Base-by-base conservation (phyloP, 2,113 vertebrate species). In the Myiagra hebetior region DNA sequence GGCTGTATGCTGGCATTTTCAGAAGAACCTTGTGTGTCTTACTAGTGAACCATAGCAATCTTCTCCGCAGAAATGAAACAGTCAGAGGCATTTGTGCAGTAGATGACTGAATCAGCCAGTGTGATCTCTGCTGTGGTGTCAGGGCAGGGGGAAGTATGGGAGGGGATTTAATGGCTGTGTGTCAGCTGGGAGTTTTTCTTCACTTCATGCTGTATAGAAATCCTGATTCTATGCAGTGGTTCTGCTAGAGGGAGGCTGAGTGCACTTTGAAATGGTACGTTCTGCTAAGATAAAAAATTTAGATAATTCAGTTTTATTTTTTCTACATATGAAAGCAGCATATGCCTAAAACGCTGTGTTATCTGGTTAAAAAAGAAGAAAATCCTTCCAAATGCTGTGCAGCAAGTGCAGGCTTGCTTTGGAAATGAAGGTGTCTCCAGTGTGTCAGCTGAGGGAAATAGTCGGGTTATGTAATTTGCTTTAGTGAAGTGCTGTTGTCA, bases 401-500 rank as follows among this genome's bases (percentile, higher is more conserved):
- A 19, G 62, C 49, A 56, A 70, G 19, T 65, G 42, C 75, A 79
- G 85, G n/a, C 52, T 82, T 74, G 67, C 50, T 84, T 87, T 97
- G 77, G 72, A 79, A 95, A 31, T 21, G 85, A 84, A 83, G 53
- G 70, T 84, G 44, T 56, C 76, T 59, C 39, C 31, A 89, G 60
- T 65, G 70, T 73, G 56, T 52, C 81, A 60, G 18, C 67, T 19
- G 84, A 53, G 68, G 80, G 93, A 89, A 86, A 46, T 73, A 89
- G 65, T 9, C 13, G 46, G 42, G 30, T 94, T 80, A 56, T 84
- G 53, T 89, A 79, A 37, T 65, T 52, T n/a, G 69, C 69, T 77
- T 85, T 92, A 91, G 52, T 60, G 77, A 74, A 67, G 85, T 84
- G 89, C 21, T 65, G 83, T 46, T 87, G 91, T 92, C 94, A n/a